Evolutionary conservation across 1,140 invertebrate species (phyloP), one percentile per base, ranked within the genome.

Genomic region (Thaumatotibia leucotreta): DNA sequence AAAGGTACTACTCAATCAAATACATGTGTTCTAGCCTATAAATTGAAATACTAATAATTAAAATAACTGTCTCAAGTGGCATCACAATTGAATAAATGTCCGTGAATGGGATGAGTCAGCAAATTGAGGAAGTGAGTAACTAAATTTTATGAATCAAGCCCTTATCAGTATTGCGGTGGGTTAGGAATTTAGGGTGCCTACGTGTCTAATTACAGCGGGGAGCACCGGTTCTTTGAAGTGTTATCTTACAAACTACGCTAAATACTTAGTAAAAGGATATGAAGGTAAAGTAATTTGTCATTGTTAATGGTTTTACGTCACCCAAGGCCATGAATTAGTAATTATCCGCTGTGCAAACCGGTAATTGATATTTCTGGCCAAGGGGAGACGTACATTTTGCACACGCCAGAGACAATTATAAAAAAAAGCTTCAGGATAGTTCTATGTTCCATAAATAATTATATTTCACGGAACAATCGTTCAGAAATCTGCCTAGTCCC

Each of bases 51-150:
- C 67, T 65, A 63, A 66, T 65, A 17, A 29, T 62, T 33, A 20
- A 62, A 63, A 8, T 29, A 4, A 29, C 39, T 6, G 14, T 17
- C 17, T 45, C 39, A 45, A 45, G 39, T 45, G 17, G 39, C 17
- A 45, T 45, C 39, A 8, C 39, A 20, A 45, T 39, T 17, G 33
- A 22, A 39, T 14, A 39, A 22, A 33, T 17, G 17, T 39, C 23
- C 23, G 6, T 29, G 33, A 64, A 29, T 17, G 61, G 63, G 64
- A 68, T 77, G 72, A 81, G 63, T 77, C 71, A 76, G 58, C 64
- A 22, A 20, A 54, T 67, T 61, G 58, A 75, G 74, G 80, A 83
- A 69, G 71, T 82, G 80, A 83, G 72, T 76, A 80, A 84, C 70
- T 54, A 67, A 76, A 66, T 76, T 58, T 74, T 64, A 72, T 77